Evolutionary conservation across 2,888 invertebrate genomes (phyloP), one percentile per base, ranked within the genome.

Genomic region (Tuta absoluta): DNA sequence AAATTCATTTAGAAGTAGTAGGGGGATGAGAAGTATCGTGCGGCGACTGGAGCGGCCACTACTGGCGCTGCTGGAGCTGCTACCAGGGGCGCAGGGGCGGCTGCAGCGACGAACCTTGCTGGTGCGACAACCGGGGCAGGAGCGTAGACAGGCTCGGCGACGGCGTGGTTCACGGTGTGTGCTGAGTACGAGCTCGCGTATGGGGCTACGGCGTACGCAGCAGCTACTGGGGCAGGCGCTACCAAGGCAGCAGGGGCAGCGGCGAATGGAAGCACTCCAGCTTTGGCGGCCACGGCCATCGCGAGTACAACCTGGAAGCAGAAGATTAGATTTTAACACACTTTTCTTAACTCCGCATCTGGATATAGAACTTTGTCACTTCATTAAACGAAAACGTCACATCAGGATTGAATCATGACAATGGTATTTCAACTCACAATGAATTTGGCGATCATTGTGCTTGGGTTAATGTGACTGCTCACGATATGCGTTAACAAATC

Each of bases 131-230:
- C 66, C 63, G 73, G 86, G 69, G 91, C 85, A 11, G 91, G 75
- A 0, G 91, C 88, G 0, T 91, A 78, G 5, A 93, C 92, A 0
- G 95, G 95, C 11, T 94, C 92, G 24, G 95, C 95, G 3, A 95
- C 92, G 0, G 95, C 95, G 74, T 96, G 96, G 86, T 95, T 95
- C 64, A 96, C 92, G 21, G 94, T 91, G 74, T 95, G 95, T 0
- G 95, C 95, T 66, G 95, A 95, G 86, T 95, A 96, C 14, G 95
- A 95, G 72, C 93, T 94, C 63, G 96, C 95, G 73, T 95, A 95
- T 2, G 96, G 95, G 0, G 95, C 94, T 3, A 95, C 91, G 65
- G 93, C 93, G 62, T 93, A 92, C 3, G 94, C 94, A 63, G 80
- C 89, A n/a, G 85, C 62, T 10, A 62, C 41, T 7, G 62, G 87